Percentiles rank a stretch among this genome's conserved stretches.
These are phyloP conservation scores for Lethrus apterus DNA, from an alignment of 1,140 invertebrate genomes.

Conservation along the genomic window DNA sequence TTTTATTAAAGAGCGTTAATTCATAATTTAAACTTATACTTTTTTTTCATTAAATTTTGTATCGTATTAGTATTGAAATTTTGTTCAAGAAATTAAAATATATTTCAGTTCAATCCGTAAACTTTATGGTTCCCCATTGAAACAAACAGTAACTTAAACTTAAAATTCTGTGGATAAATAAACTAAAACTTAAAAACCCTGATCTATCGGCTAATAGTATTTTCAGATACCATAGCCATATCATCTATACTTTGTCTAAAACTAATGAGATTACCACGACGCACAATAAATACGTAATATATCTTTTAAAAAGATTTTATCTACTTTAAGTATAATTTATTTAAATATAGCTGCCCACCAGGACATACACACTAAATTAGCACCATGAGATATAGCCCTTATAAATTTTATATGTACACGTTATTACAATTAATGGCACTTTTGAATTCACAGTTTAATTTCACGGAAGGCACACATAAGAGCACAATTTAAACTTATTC, in stretches of 20 bases:
- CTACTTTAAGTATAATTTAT: background rate
- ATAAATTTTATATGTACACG: background rate
- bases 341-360: slow-evolving; percentile 8
- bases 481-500: background rate
- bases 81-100: too few species aligned
- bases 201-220: slow-evolving; percentile 38
- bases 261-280: slow-evolving; percentile 15
- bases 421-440: slow-evolving; percentile 16
- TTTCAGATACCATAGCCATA: slow-evolving; percentile 18
- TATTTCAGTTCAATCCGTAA: too few species aligned
- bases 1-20: too few species aligned
- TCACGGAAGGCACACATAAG: slow-evolving; percentile 13
- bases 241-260: slow-evolving; percentile 5
- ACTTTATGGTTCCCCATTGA: too few species aligned
- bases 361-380: slow-evolving; percentile 6
- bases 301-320: background rate
- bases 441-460: slow-evolving; percentile 17
- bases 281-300: background rate
- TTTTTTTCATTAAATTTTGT: too few species aligned
- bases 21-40: too few species aligned
- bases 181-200: too few species aligned
- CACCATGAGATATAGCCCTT: slow-evolving; percentile 11
- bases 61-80: too few species aligned
- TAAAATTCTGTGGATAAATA: slow-evolving; percentile 11
- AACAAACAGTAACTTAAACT: slow-evolving; percentile 8